Evolutionary conservation across 1,140 invertebrate genomes (phyloP).

Genomic region (Drosophila eugracilis): DNA sequence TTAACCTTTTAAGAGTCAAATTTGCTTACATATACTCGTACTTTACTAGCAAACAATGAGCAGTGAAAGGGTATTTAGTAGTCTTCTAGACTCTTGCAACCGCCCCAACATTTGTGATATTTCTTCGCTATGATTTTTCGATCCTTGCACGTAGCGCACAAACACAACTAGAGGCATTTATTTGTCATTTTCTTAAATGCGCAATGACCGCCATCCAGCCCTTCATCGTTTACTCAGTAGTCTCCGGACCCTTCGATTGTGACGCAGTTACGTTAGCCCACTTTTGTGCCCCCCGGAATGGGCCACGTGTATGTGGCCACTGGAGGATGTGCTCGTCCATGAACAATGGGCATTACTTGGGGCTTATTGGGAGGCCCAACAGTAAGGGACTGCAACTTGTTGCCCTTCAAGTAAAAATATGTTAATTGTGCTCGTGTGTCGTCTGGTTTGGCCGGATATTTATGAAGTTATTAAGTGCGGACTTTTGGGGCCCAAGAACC

Average conservation of each 20-base stretch:
- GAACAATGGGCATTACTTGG: slow-evolving; percentile 50
- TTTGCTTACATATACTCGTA: too few relatives aligned
- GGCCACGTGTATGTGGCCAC: slow-evolving; percentile 31
- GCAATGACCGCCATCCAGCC: slow-evolving; percentile 50
- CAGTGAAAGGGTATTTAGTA: background rate
- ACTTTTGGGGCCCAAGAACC: slow-evolving; percentile 38
- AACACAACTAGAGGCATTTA: slow-evolving; percentile 41
- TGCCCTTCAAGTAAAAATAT: slow-evolving; percentile 56
- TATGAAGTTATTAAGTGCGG: slow-evolving; percentile 67
- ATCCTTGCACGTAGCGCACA: slow-evolving; percentile 40
- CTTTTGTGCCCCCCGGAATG: slow-evolving; percentile 36
- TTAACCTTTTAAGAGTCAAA: too few relatives aligned
- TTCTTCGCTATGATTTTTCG: slow-evolving; percentile 8
- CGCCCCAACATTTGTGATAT: slow-evolving; percentile 1
- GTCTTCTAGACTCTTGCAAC: too few relatives aligned
- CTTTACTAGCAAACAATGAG: too few relatives aligned
- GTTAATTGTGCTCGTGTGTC: slow-evolving; percentile 66
- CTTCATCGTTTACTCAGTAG: background rate
- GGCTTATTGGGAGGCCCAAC: slow-evolving; percentile 54
- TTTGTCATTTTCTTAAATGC: slow-evolving; percentile 67
- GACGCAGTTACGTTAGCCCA: slow-evolving; percentile 62
- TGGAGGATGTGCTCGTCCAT: slow-evolving; percentile 49
- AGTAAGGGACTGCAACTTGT: slow-evolving; percentile 54
- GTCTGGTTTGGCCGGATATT: slow-evolving; percentile 38
- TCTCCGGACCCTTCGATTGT: slow-evolving; percentile 32